Evolutionary conservation across 2,113 vertebrate species (phyloP).

Genomic region (Prochilodus magdalenae): DNA sequence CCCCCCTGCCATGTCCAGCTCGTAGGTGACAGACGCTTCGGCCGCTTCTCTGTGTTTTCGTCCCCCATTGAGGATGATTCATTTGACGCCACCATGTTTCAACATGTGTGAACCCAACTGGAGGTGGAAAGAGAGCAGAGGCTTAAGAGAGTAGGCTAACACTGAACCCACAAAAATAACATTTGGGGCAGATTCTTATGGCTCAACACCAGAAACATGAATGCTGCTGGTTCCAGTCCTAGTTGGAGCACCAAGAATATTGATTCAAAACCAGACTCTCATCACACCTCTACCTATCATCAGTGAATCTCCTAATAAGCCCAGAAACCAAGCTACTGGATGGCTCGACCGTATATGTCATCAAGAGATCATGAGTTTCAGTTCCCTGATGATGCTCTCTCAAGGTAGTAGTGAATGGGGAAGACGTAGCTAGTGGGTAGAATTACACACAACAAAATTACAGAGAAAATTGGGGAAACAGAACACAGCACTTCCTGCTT

Average conservation of each 20-base stretch:
- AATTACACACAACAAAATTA: too few relatives aligned
- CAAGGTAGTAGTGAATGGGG: too few relatives aligned
- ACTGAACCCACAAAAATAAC: background rate
- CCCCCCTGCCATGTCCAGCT: conserved; percentile 41
- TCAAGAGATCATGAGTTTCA: too few relatives aligned
- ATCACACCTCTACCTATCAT: background rate
- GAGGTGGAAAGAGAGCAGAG: background rate
- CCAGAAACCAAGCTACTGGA: too few relatives aligned
- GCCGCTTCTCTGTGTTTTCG: conserved; percentile 31
- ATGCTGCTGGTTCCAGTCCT: background rate
- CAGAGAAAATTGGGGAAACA: too few relatives aligned
- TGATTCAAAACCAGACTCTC: background rate
- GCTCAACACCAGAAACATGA: background rate
- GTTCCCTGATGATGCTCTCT: too few relatives aligned
- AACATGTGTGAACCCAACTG: background rate
- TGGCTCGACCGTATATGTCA: too few relatives aligned
- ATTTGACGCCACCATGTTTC: conserved; percentile 24
- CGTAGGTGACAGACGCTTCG: conserved; percentile 39
- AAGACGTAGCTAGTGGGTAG: too few relatives aligned
- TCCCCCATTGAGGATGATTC: conserved; percentile 22
- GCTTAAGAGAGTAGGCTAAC: background rate
- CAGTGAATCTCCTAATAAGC: too few relatives aligned
- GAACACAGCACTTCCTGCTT: too few relatives aligned
- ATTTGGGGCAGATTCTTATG: background rate
- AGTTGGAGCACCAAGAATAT: background rate